A percentile compares a stretch with the other conserved stretches of the same genome.
Evolutionary conservation across 2,888 invertebrate species (phyloP).

Genomic region (Elaeidobius kamerunicus): DNA sequence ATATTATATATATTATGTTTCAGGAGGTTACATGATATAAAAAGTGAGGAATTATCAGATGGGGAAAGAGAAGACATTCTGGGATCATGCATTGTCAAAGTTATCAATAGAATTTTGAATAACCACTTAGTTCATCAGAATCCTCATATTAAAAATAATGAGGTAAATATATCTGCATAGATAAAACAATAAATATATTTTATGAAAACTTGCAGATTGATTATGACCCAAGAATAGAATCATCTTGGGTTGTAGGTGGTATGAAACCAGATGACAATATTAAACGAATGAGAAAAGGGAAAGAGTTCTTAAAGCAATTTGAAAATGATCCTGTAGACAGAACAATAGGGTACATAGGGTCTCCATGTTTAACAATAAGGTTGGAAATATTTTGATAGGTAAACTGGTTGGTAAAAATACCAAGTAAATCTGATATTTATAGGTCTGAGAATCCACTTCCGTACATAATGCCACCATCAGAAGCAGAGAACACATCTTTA

Average conservation of each 20-base stretch:
- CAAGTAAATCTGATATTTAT: no score
- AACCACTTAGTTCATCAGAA: constrained; percentile 58
- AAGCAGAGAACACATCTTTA: constrained; percentile 56
- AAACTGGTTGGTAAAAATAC: no score
- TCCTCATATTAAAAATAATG: constrained; percentile 60
- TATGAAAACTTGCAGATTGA: no score
- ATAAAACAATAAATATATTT: constrained; percentile 35
- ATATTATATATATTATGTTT: constrained; percentile 33
- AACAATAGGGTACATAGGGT: constrained; percentile 61
- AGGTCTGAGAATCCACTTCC: constrained; percentile 67
- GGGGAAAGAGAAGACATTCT: constrained; percentile 49
- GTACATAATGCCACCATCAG: constrained; percentile 57
- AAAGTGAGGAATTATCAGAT: constrained; percentile 39
- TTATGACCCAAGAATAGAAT: constrained; percentile 74
- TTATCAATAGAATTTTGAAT: constrained; percentile 67
- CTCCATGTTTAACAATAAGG: constrained; percentile 23
- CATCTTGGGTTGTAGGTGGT: constrained; percentile 83
- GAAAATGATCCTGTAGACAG: constrained; percentile 60
- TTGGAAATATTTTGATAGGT: neutral
- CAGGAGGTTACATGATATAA: constrained; percentile 42
- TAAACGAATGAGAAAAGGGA: constrained; percentile 45
- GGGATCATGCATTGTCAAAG: constrained; percentile 57
- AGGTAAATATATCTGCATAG: constrained; percentile 49
- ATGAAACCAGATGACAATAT: constrained; percentile 55
- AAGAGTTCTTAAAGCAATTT: constrained; percentile 49